A percentile compares a stretch with the other conserved stretches of the same genome.
These are phyloP conservation scores for Eristalis tenax DNA, from an alignment of 2,888 invertebrate species.

Conservation along the genomic window DNA sequence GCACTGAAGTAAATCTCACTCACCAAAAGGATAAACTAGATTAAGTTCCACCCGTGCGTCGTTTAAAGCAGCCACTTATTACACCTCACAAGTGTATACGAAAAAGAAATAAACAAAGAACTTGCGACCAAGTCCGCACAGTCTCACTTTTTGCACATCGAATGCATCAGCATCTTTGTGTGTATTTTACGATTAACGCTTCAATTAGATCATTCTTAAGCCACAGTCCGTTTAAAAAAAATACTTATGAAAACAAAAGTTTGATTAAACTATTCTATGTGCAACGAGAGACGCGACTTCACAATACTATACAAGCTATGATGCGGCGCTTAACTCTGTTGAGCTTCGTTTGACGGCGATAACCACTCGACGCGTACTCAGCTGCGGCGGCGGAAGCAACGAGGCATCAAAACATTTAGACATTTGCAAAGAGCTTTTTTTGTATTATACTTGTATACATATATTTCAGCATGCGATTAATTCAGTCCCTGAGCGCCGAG, in stretches of 20 bases:
- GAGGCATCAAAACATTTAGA: constrained; percentile 29
- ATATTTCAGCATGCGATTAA: constrained; percentile 29
- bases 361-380: constrained; percentile 27
- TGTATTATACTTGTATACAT: constrained; percentile 16
- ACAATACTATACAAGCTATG: constrained; percentile 48
- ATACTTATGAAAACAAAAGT: neutral
- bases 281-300: constrained; percentile 29
- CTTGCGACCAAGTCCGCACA: neutral
- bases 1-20: too few relatives aligned
- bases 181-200: neutral
- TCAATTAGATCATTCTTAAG: neutral
- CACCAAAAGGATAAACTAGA: too few relatives aligned
- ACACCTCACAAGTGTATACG: too few relatives aligned
- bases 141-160: neutral
- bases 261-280: neutral
- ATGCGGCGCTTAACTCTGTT: constrained; percentile 54
- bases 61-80: neutral
- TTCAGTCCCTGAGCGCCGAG: constrained; percentile 39
- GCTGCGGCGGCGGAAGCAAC: constrained; percentile 43
- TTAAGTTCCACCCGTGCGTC: too few relatives aligned
- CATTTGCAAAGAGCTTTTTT: constrained; percentile 52
- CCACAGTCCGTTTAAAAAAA: neutral
- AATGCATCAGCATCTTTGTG: neutral
- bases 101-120: neutral
- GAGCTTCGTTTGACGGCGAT: constrained; percentile 53